Percentiles rank a stretch among this genome's conserved stretches.
Conservation (phyloP, 2,113 vertebrate genomes). For the Apistogramma diplotaenia region DNA sequence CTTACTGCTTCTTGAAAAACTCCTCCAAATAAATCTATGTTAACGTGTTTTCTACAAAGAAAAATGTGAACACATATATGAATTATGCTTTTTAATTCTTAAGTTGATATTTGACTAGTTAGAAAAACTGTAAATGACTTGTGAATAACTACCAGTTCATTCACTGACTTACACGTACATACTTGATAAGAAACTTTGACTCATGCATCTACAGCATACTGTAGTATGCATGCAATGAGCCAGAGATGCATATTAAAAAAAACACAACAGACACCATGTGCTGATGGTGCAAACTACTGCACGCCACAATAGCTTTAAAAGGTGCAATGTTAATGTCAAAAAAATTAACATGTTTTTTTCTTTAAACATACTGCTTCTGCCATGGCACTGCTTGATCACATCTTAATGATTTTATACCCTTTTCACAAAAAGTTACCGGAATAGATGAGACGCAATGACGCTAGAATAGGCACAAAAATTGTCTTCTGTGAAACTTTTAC, state of each 20-base stretch:
- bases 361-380: conserved; percentile 25
- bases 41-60: neutral
- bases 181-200: neutral
- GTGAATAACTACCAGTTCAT: neutral
- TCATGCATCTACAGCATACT: neutral
- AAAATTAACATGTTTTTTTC: conserved; percentile 21
- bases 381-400: conserved; percentile 16
- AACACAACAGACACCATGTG: conserved; percentile 8
- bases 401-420: conserved; percentile 33
- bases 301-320: conserved; percentile 5
- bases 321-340: conserved; percentile 36
- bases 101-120: neutral
- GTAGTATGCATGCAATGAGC: conserved; percentile 2
- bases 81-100: neutral
- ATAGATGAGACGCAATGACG: conserved; percentile 30
- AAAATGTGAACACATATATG: neutral
- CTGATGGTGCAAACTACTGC: conserved; percentile 14
- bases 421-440: conserved; percentile 30
- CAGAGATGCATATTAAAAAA: neutral
- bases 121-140: neutral
- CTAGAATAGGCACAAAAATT: neutral
- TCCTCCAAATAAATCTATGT: neutral
- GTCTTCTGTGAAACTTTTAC: conserved; percentile 14
- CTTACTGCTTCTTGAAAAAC: neutral
- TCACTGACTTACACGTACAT: neutral